Conservation (phyloP, 2,888 invertebrate genomes). For the Drepanosiphum platanoidis region DNA sequence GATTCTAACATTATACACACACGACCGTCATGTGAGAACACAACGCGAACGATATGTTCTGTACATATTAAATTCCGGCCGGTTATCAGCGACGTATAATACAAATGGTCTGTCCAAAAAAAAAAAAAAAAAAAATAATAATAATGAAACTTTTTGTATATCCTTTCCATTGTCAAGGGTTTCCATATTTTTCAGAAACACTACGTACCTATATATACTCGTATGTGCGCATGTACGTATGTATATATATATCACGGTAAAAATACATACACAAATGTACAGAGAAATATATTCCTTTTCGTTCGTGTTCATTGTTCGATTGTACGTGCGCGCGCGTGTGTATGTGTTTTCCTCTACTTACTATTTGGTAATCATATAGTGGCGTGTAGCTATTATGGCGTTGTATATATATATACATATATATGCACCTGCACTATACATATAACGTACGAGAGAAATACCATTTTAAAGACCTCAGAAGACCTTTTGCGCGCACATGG, state of each 20-base stretch:
- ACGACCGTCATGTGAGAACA: background rate
- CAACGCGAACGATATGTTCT: background rate
- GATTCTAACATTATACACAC: background rate
- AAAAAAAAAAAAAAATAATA: background rate
- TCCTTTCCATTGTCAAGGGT: background rate
- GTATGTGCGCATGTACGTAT: too few relatives aligned
- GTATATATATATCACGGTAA: background rate
- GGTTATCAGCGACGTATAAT: too few relatives aligned
- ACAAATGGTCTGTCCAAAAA: background rate
- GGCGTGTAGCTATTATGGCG: too few relatives aligned
- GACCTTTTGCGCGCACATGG: background rate
- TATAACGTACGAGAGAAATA: background rate
- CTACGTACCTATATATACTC: background rate
- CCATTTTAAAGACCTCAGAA: conserved; percentile 1
- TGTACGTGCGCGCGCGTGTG: background rate
- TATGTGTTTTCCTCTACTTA: background rate
- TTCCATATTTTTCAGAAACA: background rate
- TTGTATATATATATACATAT: background rate
- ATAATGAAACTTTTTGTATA: background rate
- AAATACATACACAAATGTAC: background rate
- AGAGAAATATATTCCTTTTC: background rate
- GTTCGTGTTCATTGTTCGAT: background rate
- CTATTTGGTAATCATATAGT: background rate
- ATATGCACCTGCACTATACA: background rate
- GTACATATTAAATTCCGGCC: too few relatives aligned